phyloP scores from a whole-genome alignment of 2,797 vertebrate genomes.

The Psittacula derbiana region DNA sequence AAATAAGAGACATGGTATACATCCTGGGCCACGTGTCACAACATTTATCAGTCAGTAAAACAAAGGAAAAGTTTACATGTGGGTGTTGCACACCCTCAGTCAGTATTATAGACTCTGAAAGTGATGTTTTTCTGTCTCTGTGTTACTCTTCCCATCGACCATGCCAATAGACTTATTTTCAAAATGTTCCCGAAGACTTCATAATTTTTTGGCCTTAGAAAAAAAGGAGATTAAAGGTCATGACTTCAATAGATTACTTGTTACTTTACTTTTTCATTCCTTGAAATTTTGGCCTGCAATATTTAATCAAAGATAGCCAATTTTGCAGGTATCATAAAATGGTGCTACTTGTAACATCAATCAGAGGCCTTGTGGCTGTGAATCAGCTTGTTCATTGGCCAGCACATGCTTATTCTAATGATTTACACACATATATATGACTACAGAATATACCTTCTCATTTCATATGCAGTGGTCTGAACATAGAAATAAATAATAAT shows the following conservation, averaged over 20 bases:
- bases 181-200: neutral
- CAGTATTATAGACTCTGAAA: neutral
- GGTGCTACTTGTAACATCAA: neutral
- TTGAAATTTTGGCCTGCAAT: neutral
- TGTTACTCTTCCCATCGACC: neutral
- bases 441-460: neutral
- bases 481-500: neutral
- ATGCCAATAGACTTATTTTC: neutral
- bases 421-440: neutral
- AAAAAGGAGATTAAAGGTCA: neutral
- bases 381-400: neutral
- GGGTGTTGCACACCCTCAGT: neutral
- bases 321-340: neutral
- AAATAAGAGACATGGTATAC: neutral
- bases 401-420: neutral
- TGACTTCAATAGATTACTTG: neutral
- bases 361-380: neutral
- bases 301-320: neutral
- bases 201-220: neutral
- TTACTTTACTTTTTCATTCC: neutral
- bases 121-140: neutral
- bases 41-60: neutral
- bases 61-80: neutral
- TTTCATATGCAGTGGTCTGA: neutral
- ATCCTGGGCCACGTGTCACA: neutral